These are phyloP conservation scores for Isichthys henryi DNA, from an alignment of 2,113 vertebrate genomes.

Conservation along the genomic window DNA sequence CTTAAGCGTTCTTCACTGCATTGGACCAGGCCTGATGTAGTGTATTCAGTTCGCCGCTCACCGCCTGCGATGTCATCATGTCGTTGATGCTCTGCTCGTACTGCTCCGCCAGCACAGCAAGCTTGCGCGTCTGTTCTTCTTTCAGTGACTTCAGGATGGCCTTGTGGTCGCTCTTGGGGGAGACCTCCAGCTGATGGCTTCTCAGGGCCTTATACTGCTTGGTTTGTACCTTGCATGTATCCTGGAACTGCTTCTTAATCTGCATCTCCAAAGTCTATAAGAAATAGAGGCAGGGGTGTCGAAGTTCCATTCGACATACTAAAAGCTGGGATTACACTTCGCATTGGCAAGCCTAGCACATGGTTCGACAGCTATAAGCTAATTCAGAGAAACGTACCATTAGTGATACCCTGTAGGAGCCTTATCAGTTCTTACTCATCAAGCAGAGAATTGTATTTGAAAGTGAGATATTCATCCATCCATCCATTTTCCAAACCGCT, in stretches of 20 bases:
- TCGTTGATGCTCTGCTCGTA: conserved; percentile 99
- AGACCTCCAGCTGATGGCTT: conserved; percentile 98
- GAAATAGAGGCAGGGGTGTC: too few relatives aligned
- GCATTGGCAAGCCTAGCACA: background rate
- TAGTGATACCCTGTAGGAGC: background rate
- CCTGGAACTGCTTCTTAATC: conserved; percentile 99
- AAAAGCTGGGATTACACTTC: background rate
- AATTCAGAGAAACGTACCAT: background rate
- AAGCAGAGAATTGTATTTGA: background rate
- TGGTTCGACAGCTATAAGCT: background rate
- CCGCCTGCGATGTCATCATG: conserved; percentile 98
- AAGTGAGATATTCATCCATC: background rate
- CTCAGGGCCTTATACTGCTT: conserved; percentile 99
- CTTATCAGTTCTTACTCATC: background rate
- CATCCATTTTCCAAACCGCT: too few relatives aligned
- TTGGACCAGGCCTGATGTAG: background rate
- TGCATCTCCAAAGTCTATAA: conserved; percentile 92
- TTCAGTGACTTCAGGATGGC: conserved; percentile 93
- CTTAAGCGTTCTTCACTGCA: background rate
- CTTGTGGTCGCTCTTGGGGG: conserved; percentile 98
- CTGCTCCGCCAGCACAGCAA: conserved; percentile 96
- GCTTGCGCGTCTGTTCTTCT: conserved; percentile 96
- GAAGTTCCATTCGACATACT: background rate
- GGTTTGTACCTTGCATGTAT: conserved; percentile 98
- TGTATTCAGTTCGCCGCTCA: conserved; percentile 31